Evolutionary conservation across 1,140 invertebrate species (phyloP), one percentile per base, ranked within the genome.

Genomic region (Drosophila littoralis): DNA sequence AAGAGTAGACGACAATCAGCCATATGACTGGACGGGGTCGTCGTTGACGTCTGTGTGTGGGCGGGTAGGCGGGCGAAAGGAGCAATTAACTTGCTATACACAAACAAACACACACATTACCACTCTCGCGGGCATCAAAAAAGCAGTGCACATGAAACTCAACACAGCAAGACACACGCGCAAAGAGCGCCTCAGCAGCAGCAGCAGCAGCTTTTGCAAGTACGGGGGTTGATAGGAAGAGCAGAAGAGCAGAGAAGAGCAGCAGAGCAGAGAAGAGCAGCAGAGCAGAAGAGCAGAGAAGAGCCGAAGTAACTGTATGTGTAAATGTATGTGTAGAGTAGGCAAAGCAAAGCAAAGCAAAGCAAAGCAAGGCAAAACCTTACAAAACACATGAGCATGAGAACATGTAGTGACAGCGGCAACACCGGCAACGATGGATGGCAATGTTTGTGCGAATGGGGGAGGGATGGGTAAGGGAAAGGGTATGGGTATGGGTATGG

Each of bases 11-110:
- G 46, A 50, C 6, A 54, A 35, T 6, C 58, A 61, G 35, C 15
- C 33, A 36, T 58, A 48, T 50, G 15, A 63, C 15, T 46, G 42
- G 63, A 75, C 38, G 66, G 50, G 65, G 71, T 69, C 58, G 43
- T 54, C 15, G 28, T 32, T 32, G 28, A 8, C 17, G 51, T 38
- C 28, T 54, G 38, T 67, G 57, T 59, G 55, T 13, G 66, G 54
- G 66, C 28, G 72, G 59, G 22, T 28, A 28, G 22, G 22, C 22
- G 22, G 22, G 51, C 38, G 42, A 70, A 70, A 64, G 76, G 65
- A 79, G 77, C 83, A 86, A 86, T 86, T 86, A 86, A 79, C 68
- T 79, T 71, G 46, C 58, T 55, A 50, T 59, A 60, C 72, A 63
- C 72, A 63, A 60, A 81, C 42, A 60, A 68, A 63, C 72, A 63